Evolutionary conservation across 1,140 invertebrate genomes (phyloP).

Genomic region (Rhynchophorus ferrugineus): DNA sequence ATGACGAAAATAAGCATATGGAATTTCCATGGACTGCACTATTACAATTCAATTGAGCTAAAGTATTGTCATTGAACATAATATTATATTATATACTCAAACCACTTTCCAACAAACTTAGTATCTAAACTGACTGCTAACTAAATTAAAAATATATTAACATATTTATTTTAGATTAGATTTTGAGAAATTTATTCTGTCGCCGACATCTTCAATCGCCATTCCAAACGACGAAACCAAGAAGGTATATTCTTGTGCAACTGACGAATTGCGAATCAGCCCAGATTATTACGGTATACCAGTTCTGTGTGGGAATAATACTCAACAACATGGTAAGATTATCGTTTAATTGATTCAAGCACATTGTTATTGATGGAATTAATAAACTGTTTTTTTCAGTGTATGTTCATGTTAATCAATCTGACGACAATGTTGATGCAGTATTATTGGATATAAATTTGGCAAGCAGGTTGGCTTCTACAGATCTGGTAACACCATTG

Average conservation of each 20-base stretch:
- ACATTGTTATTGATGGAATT: conserved; percentile 1
- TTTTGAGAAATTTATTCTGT: conserved; percentile 26
- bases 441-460: conserved; percentile 27
- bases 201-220: conserved; percentile 1
- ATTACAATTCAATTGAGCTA: too few relatives aligned
- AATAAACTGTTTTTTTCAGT: conserved; percentile 23
- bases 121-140: too few relatives aligned
- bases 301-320: conserved; percentile 30
- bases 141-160: too few relatives aligned
- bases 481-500: conserved; percentile 29
- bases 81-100: too few relatives aligned
- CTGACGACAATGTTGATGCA: conserved; percentile 13
- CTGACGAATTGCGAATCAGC: conserved; percentile 18
- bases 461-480: conserved; percentile 27
- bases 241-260: conserved; percentile 15
- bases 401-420: conserved; percentile 30
- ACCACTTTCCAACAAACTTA: too few relatives aligned
- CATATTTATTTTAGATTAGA: conserved; percentile 25
- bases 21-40: too few relatives aligned
- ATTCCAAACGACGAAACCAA: not conserved
- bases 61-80: too few relatives aligned
- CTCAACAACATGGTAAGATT: conserved; percentile 32
- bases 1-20: too few relatives aligned
- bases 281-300: conserved; percentile 27
- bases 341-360: conserved; percentile 1